A percentile compares a stretch with the other conserved stretches of the same genome.
Evolutionary conservation across 2,113 vertebrate genomes (phyloP).

Genomic region (Orthonyx spaldingii): DNA sequence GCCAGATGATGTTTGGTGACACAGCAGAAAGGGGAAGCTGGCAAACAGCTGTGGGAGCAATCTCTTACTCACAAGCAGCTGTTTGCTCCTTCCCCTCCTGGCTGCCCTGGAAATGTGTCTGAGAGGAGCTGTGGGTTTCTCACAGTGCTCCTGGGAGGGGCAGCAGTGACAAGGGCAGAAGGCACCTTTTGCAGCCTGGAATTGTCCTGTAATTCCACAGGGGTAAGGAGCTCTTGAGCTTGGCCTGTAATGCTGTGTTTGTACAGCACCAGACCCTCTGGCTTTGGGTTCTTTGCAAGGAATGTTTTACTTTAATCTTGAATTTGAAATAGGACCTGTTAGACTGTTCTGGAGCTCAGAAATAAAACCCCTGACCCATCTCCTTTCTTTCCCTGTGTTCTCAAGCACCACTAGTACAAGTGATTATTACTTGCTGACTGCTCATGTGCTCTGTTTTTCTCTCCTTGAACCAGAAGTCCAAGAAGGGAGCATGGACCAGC

Average conservation of each 20-base stretch:
- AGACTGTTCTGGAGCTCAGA: background rate
- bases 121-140: background rate
- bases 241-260: background rate
- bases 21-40: background rate
- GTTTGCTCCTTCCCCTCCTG: background rate
- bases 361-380: background rate
- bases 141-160: background rate
- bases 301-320: background rate
- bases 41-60: background rate
- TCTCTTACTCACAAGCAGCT: background rate
- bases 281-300: background rate
- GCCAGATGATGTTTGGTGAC: background rate
- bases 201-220: background rate
- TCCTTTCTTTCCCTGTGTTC: background rate
- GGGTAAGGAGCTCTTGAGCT: background rate
- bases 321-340: background rate
- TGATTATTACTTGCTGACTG: background rate
- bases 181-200: background rate
- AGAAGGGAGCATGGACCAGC: slow-evolving; percentile 82
- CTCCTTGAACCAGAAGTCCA: slow-evolving; percentile 58
- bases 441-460: background rate
- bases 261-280: background rate
- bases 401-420: background rate
- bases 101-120: background rate
- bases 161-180: no score